These are phyloP conservation scores for Amiota minor DNA, from an alignment of 2,888 invertebrate genomes.

Conservation along the genomic window DNA sequence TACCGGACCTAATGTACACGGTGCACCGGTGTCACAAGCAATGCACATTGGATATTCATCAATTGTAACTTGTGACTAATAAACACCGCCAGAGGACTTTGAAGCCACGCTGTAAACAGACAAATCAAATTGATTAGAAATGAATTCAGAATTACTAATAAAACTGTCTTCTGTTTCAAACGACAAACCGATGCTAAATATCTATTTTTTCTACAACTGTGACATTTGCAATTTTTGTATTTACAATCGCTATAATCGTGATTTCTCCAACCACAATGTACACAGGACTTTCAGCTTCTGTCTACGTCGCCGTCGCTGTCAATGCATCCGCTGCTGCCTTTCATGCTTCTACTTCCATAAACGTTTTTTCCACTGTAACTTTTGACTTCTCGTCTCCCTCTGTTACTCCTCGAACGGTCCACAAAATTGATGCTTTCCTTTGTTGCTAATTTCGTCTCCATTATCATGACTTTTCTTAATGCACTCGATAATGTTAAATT, in stretches of 20 bases:
- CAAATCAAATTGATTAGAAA: too few species aligned
- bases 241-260: background rate
- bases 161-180: background rate
- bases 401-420: background rate
- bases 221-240: background rate
- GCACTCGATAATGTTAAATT: background rate
- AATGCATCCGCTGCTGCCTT: background rate
- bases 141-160: too few species aligned
- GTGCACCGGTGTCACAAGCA: background rate
- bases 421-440: background rate
- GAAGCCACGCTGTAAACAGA: too few species aligned
- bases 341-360: background rate
- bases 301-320: too few species aligned
- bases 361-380: background rate
- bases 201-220: background rate
- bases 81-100: too few species aligned
- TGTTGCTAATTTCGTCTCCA: background rate
- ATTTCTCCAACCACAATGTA: background rate
- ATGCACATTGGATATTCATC: background rate
- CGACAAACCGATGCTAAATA: background rate
- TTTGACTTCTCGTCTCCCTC: background rate
- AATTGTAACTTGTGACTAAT: too few species aligned
- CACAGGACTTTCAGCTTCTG: background rate
- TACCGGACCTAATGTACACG: background rate
- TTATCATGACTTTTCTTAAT: conserved; percentile 2